These are phyloP conservation scores for Drosophila malerkotliana DNA, from an alignment of 1,140 invertebrate species.

Conservation along the genomic window DNA sequence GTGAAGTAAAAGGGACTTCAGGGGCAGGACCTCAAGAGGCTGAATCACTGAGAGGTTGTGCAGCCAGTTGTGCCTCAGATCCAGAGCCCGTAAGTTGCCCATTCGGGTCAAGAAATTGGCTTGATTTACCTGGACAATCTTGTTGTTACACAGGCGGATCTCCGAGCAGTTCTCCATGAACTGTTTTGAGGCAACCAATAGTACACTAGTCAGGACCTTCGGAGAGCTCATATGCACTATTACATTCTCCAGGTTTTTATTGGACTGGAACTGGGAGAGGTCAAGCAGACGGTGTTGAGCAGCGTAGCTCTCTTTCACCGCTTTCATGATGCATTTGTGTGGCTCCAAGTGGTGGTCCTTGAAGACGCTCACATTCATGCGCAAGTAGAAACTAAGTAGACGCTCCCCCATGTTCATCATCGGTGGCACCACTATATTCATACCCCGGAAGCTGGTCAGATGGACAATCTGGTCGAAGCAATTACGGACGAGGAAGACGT, in stretches of 20 bases:
- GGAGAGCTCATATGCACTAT: conserved; percentile 57
- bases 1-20: conserved; percentile 82
- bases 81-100: conserved; percentile 58
- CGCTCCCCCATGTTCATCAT: neutral
- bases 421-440: conserved; percentile 60
- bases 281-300: conserved; percentile 60
- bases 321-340: conserved; percentile 46
- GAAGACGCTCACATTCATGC: conserved; percentile 64
- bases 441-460: conserved; percentile 46
- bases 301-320: conserved; percentile 53
- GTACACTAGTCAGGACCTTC: conserved; percentile 42
- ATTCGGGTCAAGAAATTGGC: conserved; percentile 44
- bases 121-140: conserved; percentile 48
- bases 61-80: conserved; percentile 72
- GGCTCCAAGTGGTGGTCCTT: conserved; percentile 59
- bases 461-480: conserved; percentile 69
- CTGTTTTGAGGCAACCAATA: conserved; percentile 50
- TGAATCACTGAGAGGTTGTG: conserved; percentile 45
- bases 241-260: conserved; percentile 52
- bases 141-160: conserved; percentile 58
- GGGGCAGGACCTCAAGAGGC: conserved; percentile 38
- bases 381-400: conserved; percentile 45
- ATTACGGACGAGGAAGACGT: conserved; percentile 68
- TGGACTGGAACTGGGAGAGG: conserved; percentile 58
- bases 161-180: conserved; percentile 65